Evolutionary conservation across 2,113 vertebrate genomes (phyloP).

Genomic region (Glaucidium brasilianum): DNA sequence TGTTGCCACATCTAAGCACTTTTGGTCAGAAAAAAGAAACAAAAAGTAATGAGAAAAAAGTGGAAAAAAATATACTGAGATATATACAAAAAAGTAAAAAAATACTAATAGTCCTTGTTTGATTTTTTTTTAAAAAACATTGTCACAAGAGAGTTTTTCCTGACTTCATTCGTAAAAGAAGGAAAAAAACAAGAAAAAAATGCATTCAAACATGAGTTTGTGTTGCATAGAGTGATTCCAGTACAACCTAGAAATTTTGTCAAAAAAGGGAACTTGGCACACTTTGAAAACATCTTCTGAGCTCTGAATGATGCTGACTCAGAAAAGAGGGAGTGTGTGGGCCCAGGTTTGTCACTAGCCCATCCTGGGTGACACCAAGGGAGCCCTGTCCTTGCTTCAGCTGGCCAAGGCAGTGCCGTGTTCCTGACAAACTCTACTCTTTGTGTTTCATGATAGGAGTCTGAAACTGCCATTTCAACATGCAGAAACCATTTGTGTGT

Average conservation of each 20-base stretch:
- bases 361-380: background rate
- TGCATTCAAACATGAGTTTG: conserved; percentile 78
- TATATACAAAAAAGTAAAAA: conserved; percentile 83
- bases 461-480: background rate
- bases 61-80: conserved; percentile 54
- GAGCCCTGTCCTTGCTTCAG: background rate
- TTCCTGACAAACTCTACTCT: background rate
- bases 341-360: background rate
- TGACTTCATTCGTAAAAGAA: conserved; percentile 67
- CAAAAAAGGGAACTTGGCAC: conserved; percentile 82
- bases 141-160: conserved; percentile 72
- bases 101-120: conserved; percentile 70
- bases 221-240: conserved; percentile 97
- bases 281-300: conserved; percentile 66
- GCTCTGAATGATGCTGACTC: conserved; percentile 32
- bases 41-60: conserved; percentile 66
- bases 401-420: background rate
- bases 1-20: conserved; percentile 55
- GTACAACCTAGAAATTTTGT: conserved; percentile 80
- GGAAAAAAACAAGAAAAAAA: conserved; percentile 50
- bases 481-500: background rate
- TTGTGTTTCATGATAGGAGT: background rate
- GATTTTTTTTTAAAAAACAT: conserved; percentile 58
- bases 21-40: conserved; percentile 72
- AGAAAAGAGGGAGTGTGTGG: background rate